These are phyloP conservation scores for Diabrotica undecimpunctata DNA, from an alignment of 1,140 invertebrate genomes.

Conservation along the genomic window DNA sequence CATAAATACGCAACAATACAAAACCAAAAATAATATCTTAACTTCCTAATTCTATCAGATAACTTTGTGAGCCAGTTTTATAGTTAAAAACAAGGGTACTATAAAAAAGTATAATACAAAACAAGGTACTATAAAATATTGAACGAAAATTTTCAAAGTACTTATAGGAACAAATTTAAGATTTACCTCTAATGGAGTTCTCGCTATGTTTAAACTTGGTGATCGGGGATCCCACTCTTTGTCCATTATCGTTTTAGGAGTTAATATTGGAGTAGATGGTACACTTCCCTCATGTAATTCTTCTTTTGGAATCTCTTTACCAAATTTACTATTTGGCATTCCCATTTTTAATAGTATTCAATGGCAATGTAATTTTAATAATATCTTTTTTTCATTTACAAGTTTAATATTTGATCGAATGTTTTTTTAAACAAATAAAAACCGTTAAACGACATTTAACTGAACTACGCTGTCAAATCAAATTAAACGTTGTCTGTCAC, in stretches of 20 bases:
- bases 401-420: neutral
- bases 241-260: constrained; percentile 20
- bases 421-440: neutral
- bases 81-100: too few relatives aligned
- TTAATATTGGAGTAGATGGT: constrained; percentile 32
- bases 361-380: too few relatives aligned
- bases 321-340: constrained; percentile 16
- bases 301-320: constrained; percentile 13
- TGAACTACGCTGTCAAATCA: too few relatives aligned
- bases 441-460: neutral
- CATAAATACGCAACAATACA: too few relatives aligned
- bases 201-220: constrained; percentile 46
- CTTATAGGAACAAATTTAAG: too few relatives aligned
- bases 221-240: constrained; percentile 47
- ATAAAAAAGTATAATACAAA: too few relatives aligned
- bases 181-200: constrained; percentile 48
- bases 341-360: constrained; percentile 14
- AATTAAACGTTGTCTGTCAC: too few relatives aligned
- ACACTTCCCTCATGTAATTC: constrained; percentile 19
- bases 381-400: neutral
- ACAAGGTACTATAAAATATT: too few relatives aligned
- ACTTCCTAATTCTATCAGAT: too few relatives aligned
- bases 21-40: too few relatives aligned
- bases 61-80: too few relatives aligned
- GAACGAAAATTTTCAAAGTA: too few relatives aligned